These are phyloP conservation scores for Petrocephalus microphthalmus DNA, from an alignment of 2,113 vertebrate species.

Conservation along the genomic window DNA sequence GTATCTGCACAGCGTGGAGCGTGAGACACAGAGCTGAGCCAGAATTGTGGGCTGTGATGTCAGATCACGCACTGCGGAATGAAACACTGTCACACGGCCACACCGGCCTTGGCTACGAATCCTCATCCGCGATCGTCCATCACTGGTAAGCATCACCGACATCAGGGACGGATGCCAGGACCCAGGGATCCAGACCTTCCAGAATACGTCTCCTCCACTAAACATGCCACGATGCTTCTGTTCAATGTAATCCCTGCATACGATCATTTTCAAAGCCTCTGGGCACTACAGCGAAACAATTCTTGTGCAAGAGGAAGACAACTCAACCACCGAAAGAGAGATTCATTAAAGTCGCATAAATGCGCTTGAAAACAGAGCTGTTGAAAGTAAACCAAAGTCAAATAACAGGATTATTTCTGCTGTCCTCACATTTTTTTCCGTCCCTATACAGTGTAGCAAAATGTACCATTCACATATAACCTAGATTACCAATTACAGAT, in stretches of 20 bases:
- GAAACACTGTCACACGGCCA: neutral
- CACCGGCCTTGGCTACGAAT: neutral
- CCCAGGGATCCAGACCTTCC: neutral
- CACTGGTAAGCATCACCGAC: neutral
- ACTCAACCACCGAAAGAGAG: neutral
- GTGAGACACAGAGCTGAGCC: neutral
- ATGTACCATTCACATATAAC: neutral
- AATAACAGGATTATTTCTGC: neutral
- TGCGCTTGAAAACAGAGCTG: neutral
- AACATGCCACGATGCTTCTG: neutral
- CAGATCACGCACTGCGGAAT: neutral
- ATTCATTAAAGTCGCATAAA: neutral
- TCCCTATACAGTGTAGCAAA: neutral
- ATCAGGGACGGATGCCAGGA: neutral
- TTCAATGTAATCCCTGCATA: neutral
- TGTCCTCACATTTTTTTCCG: neutral
- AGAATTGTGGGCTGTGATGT: neutral
- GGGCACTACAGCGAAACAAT: neutral
- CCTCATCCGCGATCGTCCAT: neutral
- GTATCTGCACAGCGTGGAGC: neutral
- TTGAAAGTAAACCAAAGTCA: neutral
- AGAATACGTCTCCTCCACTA: neutral
- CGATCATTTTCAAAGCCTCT: neutral
- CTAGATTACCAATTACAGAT: neutral
- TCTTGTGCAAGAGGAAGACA: constrained; percentile 11